Conservation (phyloP, 1,140 invertebrate species). For the Drosophila azteca region DNA sequence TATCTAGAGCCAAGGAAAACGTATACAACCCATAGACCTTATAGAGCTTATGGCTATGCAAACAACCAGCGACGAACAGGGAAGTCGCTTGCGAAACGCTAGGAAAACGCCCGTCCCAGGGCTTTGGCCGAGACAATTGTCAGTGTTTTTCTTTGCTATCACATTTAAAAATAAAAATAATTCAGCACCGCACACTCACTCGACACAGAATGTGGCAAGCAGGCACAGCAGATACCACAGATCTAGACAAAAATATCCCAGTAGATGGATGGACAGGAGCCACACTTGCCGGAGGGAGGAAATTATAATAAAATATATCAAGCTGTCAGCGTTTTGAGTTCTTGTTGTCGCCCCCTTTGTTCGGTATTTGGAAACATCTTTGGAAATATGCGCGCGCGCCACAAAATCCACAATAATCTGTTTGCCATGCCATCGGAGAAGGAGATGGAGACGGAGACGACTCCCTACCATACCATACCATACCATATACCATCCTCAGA, state of each 20-base stretch:
- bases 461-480: too few species aligned
- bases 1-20: conserved; percentile 10
- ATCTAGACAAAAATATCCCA: conserved; percentile 31
- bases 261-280: background rate
- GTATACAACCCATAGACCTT: background rate
- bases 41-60: background rate
- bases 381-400: conserved; percentile 69
- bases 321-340: conserved; percentile 79
- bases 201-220: conserved; percentile 62
- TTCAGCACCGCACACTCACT: conserved; percentile 50
- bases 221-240: conserved; percentile 24
- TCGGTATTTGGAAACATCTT: conserved; percentile 78
- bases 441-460: conserved; percentile 24
- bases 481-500: conserved; percentile 23
- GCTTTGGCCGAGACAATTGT: conserved; percentile 16
- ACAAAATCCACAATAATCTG: conserved; percentile 77
- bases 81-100: conserved; percentile 35
- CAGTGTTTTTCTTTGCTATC: conserved; percentile 62
- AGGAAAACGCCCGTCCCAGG: conserved; percentile 12
- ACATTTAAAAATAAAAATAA: conserved; percentile 79
- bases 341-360: conserved; percentile 63
- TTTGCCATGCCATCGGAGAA: conserved; percentile 49
- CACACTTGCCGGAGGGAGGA: conserved; percentile 29
- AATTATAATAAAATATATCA: conserved; percentile 83
- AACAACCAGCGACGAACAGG: conserved; percentile 17